Percentiles rank a stretch among this genome's conserved stretches.
Conservation (phyloP, 2,797 vertebrate species). For the Manis pentadactyla region DNA sequence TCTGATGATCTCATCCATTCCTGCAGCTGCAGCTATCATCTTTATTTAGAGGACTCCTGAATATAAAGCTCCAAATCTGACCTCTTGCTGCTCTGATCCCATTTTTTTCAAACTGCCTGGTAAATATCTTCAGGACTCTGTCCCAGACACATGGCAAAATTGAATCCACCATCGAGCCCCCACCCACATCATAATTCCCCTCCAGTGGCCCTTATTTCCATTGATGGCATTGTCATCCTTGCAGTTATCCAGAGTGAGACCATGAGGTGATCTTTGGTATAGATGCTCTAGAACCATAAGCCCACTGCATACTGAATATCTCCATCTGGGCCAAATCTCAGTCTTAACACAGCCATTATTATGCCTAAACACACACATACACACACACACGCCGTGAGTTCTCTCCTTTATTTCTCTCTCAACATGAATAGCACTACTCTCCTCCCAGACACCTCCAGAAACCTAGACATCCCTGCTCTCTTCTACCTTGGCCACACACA, state of each 20-base stretch:
- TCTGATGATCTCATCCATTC: conserved; percentile 75
- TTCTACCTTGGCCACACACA: not conserved
- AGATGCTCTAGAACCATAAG: not conserved
- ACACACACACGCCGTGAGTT: not conserved
- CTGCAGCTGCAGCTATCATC: conserved; percentile 48
- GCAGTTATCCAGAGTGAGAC: conserved; percentile 57
- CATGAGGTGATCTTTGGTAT: conserved; percentile 37
- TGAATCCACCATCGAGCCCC: conserved; percentile 33
- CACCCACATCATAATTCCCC: conserved; percentile 12
- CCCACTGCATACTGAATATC: conserved; percentile 1
- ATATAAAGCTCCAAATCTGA: conserved; percentile 71
- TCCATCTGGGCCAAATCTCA: not conserved
- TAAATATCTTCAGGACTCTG: not conserved
- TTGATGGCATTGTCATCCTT: conserved; percentile 57
- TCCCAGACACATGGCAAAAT: not conserved
- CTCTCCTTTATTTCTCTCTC: not conserved
- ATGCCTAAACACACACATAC: not conserved
- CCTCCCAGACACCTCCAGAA: not conserved
- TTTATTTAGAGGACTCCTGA: conserved; percentile 73
- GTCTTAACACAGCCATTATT: not conserved
- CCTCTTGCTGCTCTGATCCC: conserved; percentile 62
- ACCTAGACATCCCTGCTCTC: not conserved
- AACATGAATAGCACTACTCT: not conserved
- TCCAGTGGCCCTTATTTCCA: conserved; percentile 45
- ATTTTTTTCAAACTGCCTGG: conserved; percentile 67